Percentiles rank a stretch among this genome's conserved stretches.
Evolutionary conservation across 2,113 vertebrate genomes (phyloP).

Genomic region (Lamprotornis superbus): DNA sequence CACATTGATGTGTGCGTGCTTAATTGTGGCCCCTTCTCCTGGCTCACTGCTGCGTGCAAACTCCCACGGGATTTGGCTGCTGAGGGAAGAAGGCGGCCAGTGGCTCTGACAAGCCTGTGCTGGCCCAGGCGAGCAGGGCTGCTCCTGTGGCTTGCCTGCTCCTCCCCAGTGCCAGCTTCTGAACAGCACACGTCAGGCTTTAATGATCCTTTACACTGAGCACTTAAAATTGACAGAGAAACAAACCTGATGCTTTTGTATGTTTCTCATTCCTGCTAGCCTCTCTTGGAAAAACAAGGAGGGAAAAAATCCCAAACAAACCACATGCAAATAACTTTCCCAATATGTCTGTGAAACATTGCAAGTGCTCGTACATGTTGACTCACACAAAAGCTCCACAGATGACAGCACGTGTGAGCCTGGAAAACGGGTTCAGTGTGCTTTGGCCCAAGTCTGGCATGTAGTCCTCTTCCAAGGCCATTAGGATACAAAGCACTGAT

Average conservation of each 20-base stretch:
- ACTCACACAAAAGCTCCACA: not conserved
- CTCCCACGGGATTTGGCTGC: not conserved
- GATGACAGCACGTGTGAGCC: not conserved
- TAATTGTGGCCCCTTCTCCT: not conserved
- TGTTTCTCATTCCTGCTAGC: not conserved
- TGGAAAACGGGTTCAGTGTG: not conserved
- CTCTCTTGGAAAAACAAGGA: not conserved
- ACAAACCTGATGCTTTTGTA: not conserved
- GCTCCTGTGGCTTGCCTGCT: not conserved
- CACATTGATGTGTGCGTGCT: not conserved
- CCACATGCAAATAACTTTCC: not conserved
- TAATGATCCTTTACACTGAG: not conserved
- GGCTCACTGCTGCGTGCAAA: not conserved
- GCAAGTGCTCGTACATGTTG: not conserved
- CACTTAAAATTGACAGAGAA: not conserved
- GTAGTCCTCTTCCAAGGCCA: not conserved
- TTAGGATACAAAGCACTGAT: not conserved
- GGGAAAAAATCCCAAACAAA: not conserved
- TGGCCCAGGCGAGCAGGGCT: not conserved
- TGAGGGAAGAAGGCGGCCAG: not conserved
- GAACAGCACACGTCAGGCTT: not conserved
- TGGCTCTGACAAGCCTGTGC: slow-evolving; percentile 27
- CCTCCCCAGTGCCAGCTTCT: slow-evolving; percentile 2
- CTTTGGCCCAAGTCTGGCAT: not conserved
- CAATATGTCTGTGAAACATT: not conserved